Base-by-base conservation (phyloP, 2,113 vertebrate genomes). In the Leiothrix lutea region DNA sequence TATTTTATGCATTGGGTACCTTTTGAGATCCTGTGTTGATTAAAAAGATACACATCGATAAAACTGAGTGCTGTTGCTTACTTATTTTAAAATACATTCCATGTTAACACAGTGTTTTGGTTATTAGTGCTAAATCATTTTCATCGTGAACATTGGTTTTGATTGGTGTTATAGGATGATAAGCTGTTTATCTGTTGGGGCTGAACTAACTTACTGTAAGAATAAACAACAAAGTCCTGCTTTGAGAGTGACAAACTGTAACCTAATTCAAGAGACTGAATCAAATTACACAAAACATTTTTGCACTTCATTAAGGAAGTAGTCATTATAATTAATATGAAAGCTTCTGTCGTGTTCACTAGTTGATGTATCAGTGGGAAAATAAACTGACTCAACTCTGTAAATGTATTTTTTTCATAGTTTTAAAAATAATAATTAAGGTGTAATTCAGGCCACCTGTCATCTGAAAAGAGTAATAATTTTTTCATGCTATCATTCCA, bases 221-320 rank as follows among this genome's bases (percentile, higher is more conserved):
- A 86, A 54, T 86, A 91, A 95, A 77, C 90, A 92, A 60, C 36
- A 33, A 93, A 97, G 64, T 71, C 64, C 66, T 65, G 42, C 84
- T 97, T 97, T 96, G 53, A 80, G 93, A 92, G 56, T 95, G 60
- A 96, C 93, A 93, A 97, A 94, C 80, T 91, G 26, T 83, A 93
- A 90, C 57, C 54, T 92, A 79, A 96, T 97, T 97, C 74, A 92
- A 90, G 86, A 95, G 95, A 93, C 80, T 92, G 77, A 95, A 93
- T 94, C 64, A 84, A 74, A 96, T 94, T 95, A 84, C 24, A 40
- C 66, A 92, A 95, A 96, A 93, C 80, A 91, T 84, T 97, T 97
- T 95, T 97, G 85, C 80, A 95, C 73, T 97, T 96, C 87, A 93
- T 97, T 96, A 96, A 92, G 79, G 62, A 94, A 97, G 60, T 79